Conservation (phyloP, 2,113 vertebrate genomes). For the Fulica atra region DNA sequence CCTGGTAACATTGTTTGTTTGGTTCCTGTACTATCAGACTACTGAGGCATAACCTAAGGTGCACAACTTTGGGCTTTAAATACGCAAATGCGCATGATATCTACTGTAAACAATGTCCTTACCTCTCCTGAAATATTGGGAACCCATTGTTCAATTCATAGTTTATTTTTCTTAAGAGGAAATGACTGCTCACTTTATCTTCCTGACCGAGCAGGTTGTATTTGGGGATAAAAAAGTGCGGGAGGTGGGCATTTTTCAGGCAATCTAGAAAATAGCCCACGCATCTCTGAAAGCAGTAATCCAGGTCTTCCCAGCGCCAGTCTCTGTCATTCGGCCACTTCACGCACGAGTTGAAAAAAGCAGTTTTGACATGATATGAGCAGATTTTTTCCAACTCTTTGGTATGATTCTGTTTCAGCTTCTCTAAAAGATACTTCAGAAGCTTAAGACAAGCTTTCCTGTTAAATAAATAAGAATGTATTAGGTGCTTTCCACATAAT, state of each 20-base stretch:
- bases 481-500: not conserved
- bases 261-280: constrained; percentile 72
- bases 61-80: not conserved
- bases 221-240: constrained; percentile 85
- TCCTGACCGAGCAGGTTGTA: constrained; percentile 78
- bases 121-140: constrained; percentile 69
- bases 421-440: constrained; percentile 83
- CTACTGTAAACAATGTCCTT: not conserved
- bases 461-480: constrained; percentile 32
- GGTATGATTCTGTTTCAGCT: constrained; percentile 73
- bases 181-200: not conserved
- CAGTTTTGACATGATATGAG: constrained; percentile 87
- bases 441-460: constrained; percentile 89
- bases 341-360: constrained; percentile 78
- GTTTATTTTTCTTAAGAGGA: constrained; percentile 68
- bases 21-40: not conserved
- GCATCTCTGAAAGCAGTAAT: constrained; percentile 74
- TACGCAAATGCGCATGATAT: not conserved
- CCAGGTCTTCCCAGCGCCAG: constrained; percentile 69
- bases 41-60: not conserved
- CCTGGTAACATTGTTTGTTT: not conserved
- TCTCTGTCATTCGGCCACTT: constrained; percentile 63
- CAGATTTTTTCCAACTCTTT: constrained; percentile 76
- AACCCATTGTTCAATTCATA: constrained; percentile 70
- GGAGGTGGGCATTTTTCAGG: constrained; percentile 59